Conservation (phyloP, 2,113 vertebrate species). For the Pavo muticus region DNA sequence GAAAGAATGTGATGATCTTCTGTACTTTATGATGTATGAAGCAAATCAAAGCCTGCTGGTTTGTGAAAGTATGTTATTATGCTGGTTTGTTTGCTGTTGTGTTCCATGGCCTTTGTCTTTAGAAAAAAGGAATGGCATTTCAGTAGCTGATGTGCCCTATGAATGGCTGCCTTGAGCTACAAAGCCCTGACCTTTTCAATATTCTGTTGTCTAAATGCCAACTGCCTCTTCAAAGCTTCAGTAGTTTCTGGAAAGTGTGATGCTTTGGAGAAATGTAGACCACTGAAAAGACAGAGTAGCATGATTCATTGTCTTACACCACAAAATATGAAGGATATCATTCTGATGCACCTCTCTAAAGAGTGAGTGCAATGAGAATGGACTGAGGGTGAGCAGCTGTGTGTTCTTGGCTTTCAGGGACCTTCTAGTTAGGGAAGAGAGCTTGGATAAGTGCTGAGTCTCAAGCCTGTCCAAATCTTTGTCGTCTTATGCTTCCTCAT, state of each 20-base stretch:
- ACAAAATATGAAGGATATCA: not conserved
- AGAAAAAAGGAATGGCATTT: slow-evolving; percentile 43
- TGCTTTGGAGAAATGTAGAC: not conserved
- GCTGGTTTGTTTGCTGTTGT: slow-evolving; percentile 9
- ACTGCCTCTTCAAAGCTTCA: slow-evolving; percentile 19
- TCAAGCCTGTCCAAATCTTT: not conserved
- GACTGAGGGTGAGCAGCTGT: not conserved
- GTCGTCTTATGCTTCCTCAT: not conserved
- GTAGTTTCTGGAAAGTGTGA: slow-evolving; percentile 18
- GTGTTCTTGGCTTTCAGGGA: not conserved
- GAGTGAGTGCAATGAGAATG: not conserved
- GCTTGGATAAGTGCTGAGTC: not conserved
- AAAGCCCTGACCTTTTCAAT: slow-evolving; percentile 45
- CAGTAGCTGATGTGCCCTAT: not conserved
- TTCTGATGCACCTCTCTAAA: not conserved
- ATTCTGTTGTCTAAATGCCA: slow-evolving; percentile 22
- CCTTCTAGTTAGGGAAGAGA: not conserved
- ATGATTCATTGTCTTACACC: not conserved
- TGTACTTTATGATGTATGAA: slow-evolving; percentile 11
- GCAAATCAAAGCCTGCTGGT: slow-evolving; percentile 24
- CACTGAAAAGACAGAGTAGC: not conserved
- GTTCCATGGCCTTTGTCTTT: slow-evolving; percentile 1
- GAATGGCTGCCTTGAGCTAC: slow-evolving; percentile 10
- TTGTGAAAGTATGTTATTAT: slow-evolving; percentile 23
- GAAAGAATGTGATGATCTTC: not conserved